Evolutionary conservation across 2,113 vertebrate genomes (phyloP).

Genomic region (Poeciliopsis prolifica): DNA sequence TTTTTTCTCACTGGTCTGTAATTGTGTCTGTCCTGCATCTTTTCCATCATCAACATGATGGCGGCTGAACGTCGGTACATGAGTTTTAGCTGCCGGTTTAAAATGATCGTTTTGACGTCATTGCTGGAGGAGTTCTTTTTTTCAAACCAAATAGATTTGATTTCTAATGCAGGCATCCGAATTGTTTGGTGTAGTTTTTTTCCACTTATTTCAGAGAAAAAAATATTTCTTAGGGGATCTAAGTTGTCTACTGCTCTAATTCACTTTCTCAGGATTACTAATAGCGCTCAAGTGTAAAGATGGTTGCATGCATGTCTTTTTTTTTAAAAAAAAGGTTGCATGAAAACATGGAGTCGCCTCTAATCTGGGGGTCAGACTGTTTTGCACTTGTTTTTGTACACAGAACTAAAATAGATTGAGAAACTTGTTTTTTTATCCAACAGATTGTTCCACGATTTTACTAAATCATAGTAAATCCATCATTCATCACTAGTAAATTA

Average conservation of each 20-base stretch:
- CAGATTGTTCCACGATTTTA: neutral
- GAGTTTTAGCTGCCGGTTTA: slow-evolving; percentile 77
- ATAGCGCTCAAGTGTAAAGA: slow-evolving; percentile 68
- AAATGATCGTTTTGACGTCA: slow-evolving; percentile 77
- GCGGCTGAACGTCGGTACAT: slow-evolving; percentile 74
- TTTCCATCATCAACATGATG: slow-evolving; percentile 81
- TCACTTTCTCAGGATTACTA: slow-evolving; percentile 96
- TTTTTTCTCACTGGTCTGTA: slow-evolving; percentile 10
- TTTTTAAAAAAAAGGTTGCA: neutral
- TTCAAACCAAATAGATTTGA: neutral
- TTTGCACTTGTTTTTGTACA: slow-evolving; percentile 44
- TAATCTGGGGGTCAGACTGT: slow-evolving; percentile 19
- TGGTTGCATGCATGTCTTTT: slow-evolving; percentile 19
- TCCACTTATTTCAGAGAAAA: slow-evolving; percentile 62
- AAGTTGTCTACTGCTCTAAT: slow-evolving; percentile 88
- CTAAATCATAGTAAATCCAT: no score
- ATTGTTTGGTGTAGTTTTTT: slow-evolving; percentile 83
- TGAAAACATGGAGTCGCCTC: slow-evolving; percentile 1
- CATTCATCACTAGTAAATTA: neutral
- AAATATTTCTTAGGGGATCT: slow-evolving; percentile 79
- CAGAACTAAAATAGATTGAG: neutral
- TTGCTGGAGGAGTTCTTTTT: slow-evolving; percentile 80
- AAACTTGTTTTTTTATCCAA: neutral
- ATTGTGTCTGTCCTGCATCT: slow-evolving; percentile 21
- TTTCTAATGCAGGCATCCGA: slow-evolving; percentile 71